These are phyloP conservation scores for Tanypteryx hageni DNA, from an alignment of 2,888 invertebrate species.

Conservation along the genomic window DNA sequence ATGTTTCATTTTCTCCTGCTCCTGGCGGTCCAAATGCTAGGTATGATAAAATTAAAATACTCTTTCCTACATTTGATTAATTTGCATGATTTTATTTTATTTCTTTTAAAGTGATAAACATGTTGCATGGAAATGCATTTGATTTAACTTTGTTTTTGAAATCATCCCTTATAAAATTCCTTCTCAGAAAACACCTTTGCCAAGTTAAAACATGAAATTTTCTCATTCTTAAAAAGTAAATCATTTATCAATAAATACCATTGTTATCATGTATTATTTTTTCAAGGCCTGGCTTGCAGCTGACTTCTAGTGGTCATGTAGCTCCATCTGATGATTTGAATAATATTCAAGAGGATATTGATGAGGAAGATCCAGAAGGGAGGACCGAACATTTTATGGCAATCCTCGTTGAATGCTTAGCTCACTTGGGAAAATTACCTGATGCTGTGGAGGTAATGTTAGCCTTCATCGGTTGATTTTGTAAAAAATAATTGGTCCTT, in stretches of 20 bases:
- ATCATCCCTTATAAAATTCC: no score
- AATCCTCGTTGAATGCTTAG: conserved; percentile 88
- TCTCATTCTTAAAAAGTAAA: background rate
- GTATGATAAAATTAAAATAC: background rate
- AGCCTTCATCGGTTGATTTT: background rate
- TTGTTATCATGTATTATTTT: background rate
- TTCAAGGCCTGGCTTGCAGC: background rate
- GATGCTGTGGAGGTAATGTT: conserved; percentile 86
- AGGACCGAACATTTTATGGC: conserved; percentile 85
- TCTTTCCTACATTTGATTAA: no score
- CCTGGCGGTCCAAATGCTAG: conserved; percentile 73
- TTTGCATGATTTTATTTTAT: no score
- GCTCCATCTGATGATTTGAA: conserved; percentile 70
- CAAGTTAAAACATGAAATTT: no score
- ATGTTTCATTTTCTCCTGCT: conserved; percentile 74
- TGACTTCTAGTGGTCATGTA: no score
- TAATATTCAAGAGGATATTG: conserved; percentile 79
- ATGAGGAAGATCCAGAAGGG: conserved; percentile 79
- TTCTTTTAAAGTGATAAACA: no score
- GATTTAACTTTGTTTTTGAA: background rate
- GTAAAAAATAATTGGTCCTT: no score
- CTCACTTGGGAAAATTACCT: conserved; percentile 88
- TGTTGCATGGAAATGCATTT: background rate
- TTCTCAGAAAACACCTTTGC: no score
- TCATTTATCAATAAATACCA: background rate